These are phyloP conservation scores for Petrolisthes cinctipes DNA, from an alignment of 2,888 invertebrate genomes.

Conservation along the genomic window DNA sequence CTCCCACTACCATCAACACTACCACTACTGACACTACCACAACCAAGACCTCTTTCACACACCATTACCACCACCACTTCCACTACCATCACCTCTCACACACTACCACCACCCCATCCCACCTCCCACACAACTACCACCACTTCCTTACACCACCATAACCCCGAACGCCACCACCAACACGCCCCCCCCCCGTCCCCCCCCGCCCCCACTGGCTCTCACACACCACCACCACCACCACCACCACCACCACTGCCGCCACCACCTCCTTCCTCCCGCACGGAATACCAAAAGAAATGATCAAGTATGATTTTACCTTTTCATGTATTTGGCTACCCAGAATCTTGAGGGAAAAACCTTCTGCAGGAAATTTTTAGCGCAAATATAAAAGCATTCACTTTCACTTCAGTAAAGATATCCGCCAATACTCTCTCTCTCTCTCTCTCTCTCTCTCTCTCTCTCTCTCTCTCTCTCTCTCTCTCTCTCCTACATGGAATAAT, in stretches of 20 bases:
- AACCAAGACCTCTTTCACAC: background rate
- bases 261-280: too few species aligned
- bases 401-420: background rate
- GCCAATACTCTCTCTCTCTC: background rate
- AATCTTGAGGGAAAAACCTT: too few species aligned
- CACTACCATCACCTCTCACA: background rate
- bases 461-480: conserved; percentile 32
- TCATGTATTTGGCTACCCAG: too few species aligned
- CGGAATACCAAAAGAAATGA: too few species aligned
- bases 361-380: too few species aligned
- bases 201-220: background rate
- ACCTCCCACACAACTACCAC: background rate
- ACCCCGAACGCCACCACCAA: background rate
- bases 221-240: too few species aligned
- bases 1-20: background rate
- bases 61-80: background rate
- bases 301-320: too few species aligned
- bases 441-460: background rate
- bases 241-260: background rate
- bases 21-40: background rate
- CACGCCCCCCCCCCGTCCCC: background rate
- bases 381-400: too few species aligned
- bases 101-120: background rate
- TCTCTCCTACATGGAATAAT: background rate
- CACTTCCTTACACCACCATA: background rate